phyloP scores from a whole-genome alignment of 2,888 invertebrate species.

The Callimorpha dominula region DNA sequence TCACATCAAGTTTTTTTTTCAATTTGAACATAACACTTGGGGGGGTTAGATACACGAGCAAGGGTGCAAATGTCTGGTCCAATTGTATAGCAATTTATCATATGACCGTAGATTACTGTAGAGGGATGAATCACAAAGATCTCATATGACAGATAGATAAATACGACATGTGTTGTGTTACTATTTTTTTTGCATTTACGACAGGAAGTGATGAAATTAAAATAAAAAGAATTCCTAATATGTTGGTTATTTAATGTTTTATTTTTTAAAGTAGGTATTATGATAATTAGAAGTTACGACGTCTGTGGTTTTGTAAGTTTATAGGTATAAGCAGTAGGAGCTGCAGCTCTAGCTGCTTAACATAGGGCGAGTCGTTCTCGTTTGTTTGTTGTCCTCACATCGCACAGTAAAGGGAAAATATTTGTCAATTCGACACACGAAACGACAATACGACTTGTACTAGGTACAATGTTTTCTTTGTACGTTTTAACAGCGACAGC shows the following conservation, averaged over 20 bases:
- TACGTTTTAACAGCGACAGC: too few species aligned
- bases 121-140: slow-evolving; percentile 18
- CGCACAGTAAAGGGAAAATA: too few species aligned
- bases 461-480: too few species aligned
- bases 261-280: background rate
- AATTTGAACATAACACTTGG: slow-evolving; percentile 20
- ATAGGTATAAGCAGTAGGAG: too few species aligned
- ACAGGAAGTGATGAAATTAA: too few species aligned
- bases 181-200: background rate
- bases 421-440: too few species aligned
- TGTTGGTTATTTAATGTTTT: background rate
- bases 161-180: slow-evolving; percentile 5
- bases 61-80: slow-evolving; percentile 45
- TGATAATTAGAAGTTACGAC: too few species aligned
- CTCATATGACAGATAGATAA: slow-evolving; percentile 14
- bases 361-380: too few species aligned
- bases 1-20: background rate
- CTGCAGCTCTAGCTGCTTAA: too few species aligned
- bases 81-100: slow-evolving; percentile 78
- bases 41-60: slow-evolving; percentile 28
- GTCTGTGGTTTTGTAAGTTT: background rate
- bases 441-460: background rate
- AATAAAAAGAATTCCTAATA: background rate
- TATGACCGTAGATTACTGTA: slow-evolving; percentile 48
- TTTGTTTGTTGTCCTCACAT: too few species aligned